A percentile compares a stretch with the other conserved stretches of the same genome.
Evolutionary conservation across 2,888 invertebrate genomes (phyloP).

Genomic region (Patella pellucida): DNA sequence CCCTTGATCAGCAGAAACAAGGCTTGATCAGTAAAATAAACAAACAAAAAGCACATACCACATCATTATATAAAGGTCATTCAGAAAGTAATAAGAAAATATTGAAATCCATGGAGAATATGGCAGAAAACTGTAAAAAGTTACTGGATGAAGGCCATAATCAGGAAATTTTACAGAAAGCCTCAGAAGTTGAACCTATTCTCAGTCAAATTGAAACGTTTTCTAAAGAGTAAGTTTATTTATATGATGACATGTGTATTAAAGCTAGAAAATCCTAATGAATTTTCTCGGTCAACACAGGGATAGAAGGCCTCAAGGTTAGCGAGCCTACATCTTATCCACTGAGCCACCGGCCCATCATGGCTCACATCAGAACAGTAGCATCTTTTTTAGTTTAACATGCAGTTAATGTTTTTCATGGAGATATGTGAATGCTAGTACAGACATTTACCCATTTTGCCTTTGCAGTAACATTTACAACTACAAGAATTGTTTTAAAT

Average conservation of each 20-base stretch:
- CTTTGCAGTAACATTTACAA: too few species aligned
- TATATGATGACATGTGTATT: background rate
- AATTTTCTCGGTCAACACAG: too few species aligned
- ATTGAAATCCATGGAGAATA: constrained; percentile 44
- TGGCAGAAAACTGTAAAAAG: constrained; percentile 48
- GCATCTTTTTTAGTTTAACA: too few species aligned
- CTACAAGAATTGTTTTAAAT: too few species aligned
- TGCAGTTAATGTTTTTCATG: too few species aligned
- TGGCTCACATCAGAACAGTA: too few species aligned
- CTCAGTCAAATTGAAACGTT: constrained; percentile 38
- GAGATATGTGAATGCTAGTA: too few species aligned
- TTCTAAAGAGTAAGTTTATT: constrained; percentile 30
- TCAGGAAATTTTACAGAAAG: constrained; percentile 46
- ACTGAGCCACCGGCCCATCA: too few species aligned
- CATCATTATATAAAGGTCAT: constrained; percentile 39
- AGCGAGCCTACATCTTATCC: too few species aligned
- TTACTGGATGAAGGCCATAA: constrained; percentile 47
- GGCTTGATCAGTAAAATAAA: constrained; percentile 33
- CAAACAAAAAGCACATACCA: constrained; percentile 36
- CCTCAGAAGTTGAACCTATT: constrained; percentile 45
- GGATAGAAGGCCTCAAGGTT: too few species aligned
- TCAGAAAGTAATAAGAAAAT: constrained; percentile 43
- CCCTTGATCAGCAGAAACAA: constrained; percentile 51
- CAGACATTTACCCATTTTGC: too few species aligned
- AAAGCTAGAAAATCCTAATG: background rate